Conservation (phyloP, 2,797 vertebrate genomes). For the Gadopsis bispinosus region DNA sequence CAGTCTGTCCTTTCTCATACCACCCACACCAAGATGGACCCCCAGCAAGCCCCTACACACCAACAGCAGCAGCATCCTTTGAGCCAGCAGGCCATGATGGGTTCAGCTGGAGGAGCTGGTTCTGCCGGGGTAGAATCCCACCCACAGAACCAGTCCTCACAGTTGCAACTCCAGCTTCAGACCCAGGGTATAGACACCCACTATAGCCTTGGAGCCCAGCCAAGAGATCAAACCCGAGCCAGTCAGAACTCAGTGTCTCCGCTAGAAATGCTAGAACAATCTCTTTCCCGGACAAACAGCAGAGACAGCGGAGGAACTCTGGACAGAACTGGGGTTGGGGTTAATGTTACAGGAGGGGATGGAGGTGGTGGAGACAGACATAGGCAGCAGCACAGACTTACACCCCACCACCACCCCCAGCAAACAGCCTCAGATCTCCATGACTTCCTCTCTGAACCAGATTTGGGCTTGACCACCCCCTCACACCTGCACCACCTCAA, state of each 20-base stretch:
- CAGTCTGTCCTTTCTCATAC: slow-evolving; percentile 91
- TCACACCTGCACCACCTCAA: slow-evolving; percentile 82
- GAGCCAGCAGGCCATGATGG: slow-evolving; percentile 78
- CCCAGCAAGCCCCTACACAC: slow-evolving; percentile 71
- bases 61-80: slow-evolving; percentile 74
- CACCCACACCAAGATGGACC: slow-evolving; percentile 79
- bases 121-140: slow-evolving; percentile 72
- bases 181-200: slow-evolving; percentile 84
- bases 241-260: slow-evolving; percentile 83
- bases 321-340: slow-evolving; percentile 70
- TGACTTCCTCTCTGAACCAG: slow-evolving; percentile 82
- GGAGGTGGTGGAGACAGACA: slow-evolving; percentile 72
- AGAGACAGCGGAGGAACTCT: slow-evolving; percentile 69
- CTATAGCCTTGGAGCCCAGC: slow-evolving; percentile 76
- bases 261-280: slow-evolving; percentile 84
- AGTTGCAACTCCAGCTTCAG: slow-evolving; percentile 87
- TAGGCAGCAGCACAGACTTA: slow-evolving; percentile 76
- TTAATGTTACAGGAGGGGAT: slow-evolving; percentile 64
- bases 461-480: slow-evolving; percentile 76
- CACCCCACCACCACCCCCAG: slow-evolving; percentile 78
- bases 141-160: slow-evolving; percentile 82
- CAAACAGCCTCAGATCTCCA: slow-evolving; percentile 80
- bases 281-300: slow-evolving; percentile 78
- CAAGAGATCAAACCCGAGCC: slow-evolving; percentile 74
- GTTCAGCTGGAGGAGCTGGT: slow-evolving; percentile 63